Evolutionary conservation across 2,113 vertebrate species (phyloP).

Genomic region (Halichoerus grypus): DNA sequence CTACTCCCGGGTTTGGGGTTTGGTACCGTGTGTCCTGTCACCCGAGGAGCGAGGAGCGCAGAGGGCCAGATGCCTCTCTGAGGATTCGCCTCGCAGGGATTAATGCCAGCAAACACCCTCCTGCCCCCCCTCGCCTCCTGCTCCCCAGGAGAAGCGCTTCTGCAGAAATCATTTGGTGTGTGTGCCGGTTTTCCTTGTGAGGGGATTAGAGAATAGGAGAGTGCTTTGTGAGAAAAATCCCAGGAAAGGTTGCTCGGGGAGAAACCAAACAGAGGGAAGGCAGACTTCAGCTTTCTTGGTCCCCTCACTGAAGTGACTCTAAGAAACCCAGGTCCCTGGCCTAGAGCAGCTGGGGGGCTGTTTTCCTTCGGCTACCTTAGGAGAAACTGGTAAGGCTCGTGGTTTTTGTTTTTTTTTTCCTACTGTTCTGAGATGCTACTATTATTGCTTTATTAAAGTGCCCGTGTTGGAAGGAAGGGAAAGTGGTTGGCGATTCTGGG

Average conservation of each 20-base stretch:
- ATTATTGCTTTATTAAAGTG: slow-evolving; percentile 76
- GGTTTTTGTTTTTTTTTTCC: slow-evolving; percentile 18
- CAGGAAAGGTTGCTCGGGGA: slow-evolving; percentile 85
- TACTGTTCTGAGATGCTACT: slow-evolving; percentile 81
- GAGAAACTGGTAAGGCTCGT: slow-evolving; percentile 88
- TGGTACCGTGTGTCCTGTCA: neutral
- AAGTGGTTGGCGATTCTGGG: slow-evolving; percentile 82
- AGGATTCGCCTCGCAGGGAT: slow-evolving; percentile 64
- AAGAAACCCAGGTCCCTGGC: slow-evolving; percentile 82
- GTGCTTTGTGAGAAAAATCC: slow-evolving; percentile 88
- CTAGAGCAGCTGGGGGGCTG: slow-evolving; percentile 82
- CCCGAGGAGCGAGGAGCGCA: neutral
- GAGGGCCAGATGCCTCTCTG: slow-evolving; percentile 28
- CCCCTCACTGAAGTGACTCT: slow-evolving; percentile 83
- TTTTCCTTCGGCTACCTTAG: slow-evolving; percentile 82
- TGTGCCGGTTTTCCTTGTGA: slow-evolving; percentile 81
- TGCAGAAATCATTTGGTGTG: slow-evolving; percentile 86
- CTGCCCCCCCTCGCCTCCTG: slow-evolving; percentile 44
- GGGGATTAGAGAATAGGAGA: slow-evolving; percentile 88
- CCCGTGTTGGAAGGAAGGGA: slow-evolving; percentile 78
- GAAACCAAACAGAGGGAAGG: slow-evolving; percentile 82
- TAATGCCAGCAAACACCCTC: slow-evolving; percentile 67
- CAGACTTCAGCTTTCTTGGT: slow-evolving; percentile 84
- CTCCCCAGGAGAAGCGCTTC: slow-evolving; percentile 81
- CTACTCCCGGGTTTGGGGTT: neutral